Evolutionary conservation across 2,888 invertebrate species (phyloP).

Genomic region (Nycteola revayana): DNA sequence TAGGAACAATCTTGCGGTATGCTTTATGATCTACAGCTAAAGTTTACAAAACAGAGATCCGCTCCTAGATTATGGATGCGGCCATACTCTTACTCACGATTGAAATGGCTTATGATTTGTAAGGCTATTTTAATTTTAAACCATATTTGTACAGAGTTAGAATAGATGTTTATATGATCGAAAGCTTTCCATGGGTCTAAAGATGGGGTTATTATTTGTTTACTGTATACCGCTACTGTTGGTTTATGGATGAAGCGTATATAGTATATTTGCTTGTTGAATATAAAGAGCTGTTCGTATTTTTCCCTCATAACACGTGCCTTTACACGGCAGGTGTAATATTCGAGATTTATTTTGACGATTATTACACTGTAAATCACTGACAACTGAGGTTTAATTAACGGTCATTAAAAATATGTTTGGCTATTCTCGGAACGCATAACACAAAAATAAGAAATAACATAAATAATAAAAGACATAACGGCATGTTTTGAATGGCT

Average conservation of each 20-base stretch:
- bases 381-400: conserved; percentile 36
- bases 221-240: conserved; percentile 55
- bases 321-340: conserved; percentile 45
- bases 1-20: conserved; percentile 45
- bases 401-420: conserved; percentile 36
- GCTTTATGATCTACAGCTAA: conserved; percentile 46
- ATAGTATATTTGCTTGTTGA: conserved; percentile 44
- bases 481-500: conserved; percentile 15
- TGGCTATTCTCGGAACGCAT: conserved; percentile 32
- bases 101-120: conserved; percentile 21
- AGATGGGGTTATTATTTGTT: conserved; percentile 44
- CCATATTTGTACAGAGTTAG: conserved; percentile 28
- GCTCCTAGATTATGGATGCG: conserved; percentile 48
- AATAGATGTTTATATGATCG: conserved; percentile 11
- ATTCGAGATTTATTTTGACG: conserved; percentile 39
- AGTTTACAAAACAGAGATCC: conserved; percentile 39
- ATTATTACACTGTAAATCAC: conserved; percentile 45
- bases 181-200: conserved; percentile 24
- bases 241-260: conserved; percentile 59
- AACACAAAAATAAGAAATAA: conserved; percentile 11
- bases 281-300: conserved; percentile 54
- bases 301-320: conserved; percentile 50
- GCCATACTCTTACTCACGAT: conserved; percentile 23
- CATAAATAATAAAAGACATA: conserved; percentile 26
- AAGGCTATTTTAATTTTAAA: conserved; percentile 31